These are phyloP conservation scores for Glyptemys insculpta DNA, from an alignment of 2,797 vertebrate species.

Conservation along the genomic window DNA sequence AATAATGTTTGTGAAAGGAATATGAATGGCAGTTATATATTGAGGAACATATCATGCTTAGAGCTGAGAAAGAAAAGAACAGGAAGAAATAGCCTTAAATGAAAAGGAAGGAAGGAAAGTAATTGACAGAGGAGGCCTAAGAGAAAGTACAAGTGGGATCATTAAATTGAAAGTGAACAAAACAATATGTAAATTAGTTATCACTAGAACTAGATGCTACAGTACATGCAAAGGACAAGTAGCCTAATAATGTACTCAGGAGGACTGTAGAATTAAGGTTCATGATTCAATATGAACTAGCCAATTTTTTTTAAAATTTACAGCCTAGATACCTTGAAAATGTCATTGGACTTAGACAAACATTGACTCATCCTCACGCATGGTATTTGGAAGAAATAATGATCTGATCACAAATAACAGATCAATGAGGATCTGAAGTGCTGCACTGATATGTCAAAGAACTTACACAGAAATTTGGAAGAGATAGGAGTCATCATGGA, in stretches of 20 bases:
- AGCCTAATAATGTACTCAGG: background rate
- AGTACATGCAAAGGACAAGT: background rate
- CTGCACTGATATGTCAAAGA: background rate
- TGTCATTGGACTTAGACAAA: background rate
- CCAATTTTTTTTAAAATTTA: background rate
- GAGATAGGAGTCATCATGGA: background rate
- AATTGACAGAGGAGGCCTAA: background rate
- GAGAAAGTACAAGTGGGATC: background rate
- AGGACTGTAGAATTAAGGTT: background rate
- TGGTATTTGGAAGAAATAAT: background rate
- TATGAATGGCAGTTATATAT: background rate
- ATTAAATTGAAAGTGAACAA: background rate
- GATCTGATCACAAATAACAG: background rate
- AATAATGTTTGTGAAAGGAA: background rate
- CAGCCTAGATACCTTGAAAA: background rate
- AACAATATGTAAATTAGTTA: background rate
- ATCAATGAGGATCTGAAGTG: background rate
- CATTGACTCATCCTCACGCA: background rate
- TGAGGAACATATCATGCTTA: background rate
- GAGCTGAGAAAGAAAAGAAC: background rate
- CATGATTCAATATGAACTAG: background rate
- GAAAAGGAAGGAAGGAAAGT: background rate
- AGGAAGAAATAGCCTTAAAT: background rate
- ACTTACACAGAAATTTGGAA: background rate
- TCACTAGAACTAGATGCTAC: background rate